Conservation (phyloP, 2,888 invertebrate genomes). For the Amphipoea oculea region DNA sequence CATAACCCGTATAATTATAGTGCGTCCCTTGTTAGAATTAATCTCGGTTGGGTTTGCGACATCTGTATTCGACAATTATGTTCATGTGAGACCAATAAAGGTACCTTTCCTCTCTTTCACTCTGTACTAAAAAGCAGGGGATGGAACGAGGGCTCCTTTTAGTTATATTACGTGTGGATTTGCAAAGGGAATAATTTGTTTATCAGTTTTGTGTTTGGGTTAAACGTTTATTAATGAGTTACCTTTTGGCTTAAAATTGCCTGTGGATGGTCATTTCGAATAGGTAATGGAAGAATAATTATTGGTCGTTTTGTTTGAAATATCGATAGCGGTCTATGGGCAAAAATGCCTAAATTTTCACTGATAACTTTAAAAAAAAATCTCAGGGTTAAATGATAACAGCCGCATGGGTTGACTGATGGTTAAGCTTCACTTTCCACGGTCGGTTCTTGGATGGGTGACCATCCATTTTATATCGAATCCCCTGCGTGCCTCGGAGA, state of each 20-base stretch:
- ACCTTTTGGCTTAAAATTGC: slow-evolving; percentile 47
- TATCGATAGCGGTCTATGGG: not conserved
- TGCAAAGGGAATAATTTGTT: slow-evolving; percentile 68
- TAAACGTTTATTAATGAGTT: slow-evolving; percentile 65
- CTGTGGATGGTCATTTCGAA: slow-evolving; percentile 25
- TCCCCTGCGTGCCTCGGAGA: too few species aligned
- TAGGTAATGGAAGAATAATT: slow-evolving; percentile 15
- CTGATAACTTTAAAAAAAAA: not conserved
- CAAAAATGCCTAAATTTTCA: not conserved
- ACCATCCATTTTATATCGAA: too few species aligned
- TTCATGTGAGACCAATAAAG: slow-evolving; percentile 81
- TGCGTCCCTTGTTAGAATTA: slow-evolving; percentile 88
- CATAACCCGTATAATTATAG: slow-evolving; percentile 83
- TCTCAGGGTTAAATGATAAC: not conserved
- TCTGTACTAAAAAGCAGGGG: slow-evolving; percentile 53
- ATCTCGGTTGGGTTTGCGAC: slow-evolving; percentile 86
- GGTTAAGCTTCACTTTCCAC: too few species aligned
- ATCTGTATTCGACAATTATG: slow-evolving; percentile 89
- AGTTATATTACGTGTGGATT: slow-evolving; percentile 69
- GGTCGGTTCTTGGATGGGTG: too few species aligned
- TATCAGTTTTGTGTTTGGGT: slow-evolving; percentile 64
- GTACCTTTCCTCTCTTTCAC: slow-evolving; percentile 60
- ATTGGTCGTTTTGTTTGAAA: not conserved
- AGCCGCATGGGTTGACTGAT: not conserved
- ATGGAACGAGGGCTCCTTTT: slow-evolving; percentile 54